These are phyloP conservation scores for Plutella xylostella DNA, from an alignment of 2,888 invertebrate species.

Conservation along the genomic window DNA sequence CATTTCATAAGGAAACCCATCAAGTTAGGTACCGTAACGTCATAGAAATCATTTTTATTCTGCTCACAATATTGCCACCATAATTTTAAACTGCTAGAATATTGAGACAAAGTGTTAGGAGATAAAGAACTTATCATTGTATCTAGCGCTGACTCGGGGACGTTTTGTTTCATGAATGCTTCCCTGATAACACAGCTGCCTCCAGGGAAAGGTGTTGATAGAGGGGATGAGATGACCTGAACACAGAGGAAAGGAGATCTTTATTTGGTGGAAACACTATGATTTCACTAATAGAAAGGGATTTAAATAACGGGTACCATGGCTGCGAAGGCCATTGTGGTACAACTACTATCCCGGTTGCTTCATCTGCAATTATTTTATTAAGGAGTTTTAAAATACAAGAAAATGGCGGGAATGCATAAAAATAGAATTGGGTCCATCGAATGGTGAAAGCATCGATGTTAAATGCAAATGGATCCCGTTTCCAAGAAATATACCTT, in stretches of 20 bases:
- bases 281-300: not conserved
- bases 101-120: constrained; percentile 5
- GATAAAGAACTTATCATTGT: constrained; percentile 15
- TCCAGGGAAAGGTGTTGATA: constrained; percentile 2
- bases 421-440: constrained; percentile 7
- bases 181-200: constrained; percentile 12
- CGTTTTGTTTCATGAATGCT: constrained; percentile 5
- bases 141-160: constrained; percentile 10
- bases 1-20: not conserved
- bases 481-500: not conserved
- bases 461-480: not conserved
- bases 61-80: not conserved
- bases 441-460: not conserved
- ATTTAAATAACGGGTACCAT: not conserved
- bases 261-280: constrained; percentile 10
- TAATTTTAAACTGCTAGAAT: not conserved
- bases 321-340: constrained; percentile 3
- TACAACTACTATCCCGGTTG: constrained; percentile 12
- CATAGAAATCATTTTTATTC: not conserved
- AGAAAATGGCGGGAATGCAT: constrained; percentile 16
- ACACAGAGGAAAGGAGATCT: constrained; percentile 12
- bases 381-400: constrained; percentile 9
- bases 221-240: constrained; percentile 15
- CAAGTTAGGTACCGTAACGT: not conserved
- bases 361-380: constrained; percentile 14